Evolutionary conservation across 2,888 invertebrate genomes (phyloP), one percentile per base, ranked within the genome.

Genomic region (Hololepta plana): DNA sequence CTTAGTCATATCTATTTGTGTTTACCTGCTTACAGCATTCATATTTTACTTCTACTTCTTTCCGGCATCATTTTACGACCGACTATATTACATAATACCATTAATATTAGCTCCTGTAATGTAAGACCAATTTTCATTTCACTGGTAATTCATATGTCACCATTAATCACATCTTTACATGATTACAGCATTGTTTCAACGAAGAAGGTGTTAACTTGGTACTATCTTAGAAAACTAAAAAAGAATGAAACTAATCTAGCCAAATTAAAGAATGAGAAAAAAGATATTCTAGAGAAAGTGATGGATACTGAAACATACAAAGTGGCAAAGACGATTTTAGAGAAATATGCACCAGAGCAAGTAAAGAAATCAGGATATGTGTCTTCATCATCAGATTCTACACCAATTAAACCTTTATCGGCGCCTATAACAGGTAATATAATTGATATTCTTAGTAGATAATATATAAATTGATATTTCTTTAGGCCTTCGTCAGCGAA

Each of bases 221-320:
- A 87, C 53, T 95, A 82, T 52, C 73, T 75, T 40, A 68, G 81
- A 51, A 75, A 80, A 46, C 62, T 90, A 26, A 67, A 68, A 32
- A 71, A 70, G 46, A 88, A 85, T 55, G 72, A 79, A 46, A 60
- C 66, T 29, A 75, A 76, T 48, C 55, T 87, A 19, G 57, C 55
- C 23, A 66, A 66, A 27, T 65, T 90, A 53, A 64, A 71, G 39
- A 69, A 70, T n/a, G 72, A 85, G 43, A 91, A 87, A 47, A 80
- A 74, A 49, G 74, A 79, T 49, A 73, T 95, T 35, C 58, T 98
- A 29, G 91, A 96, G 45, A 79, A 87, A 47, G 93, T 98, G 15
- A 93, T 87, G 74, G 93, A 96, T 47, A 95, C 77, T 17, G 95
- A 96, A 56, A 95, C 91, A 1, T 98, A 93, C 50, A 96, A 95